These are phyloP conservation scores for Peromyscus attwateri DNA, from an alignment of 2,797 vertebrate species.

Conservation along the genomic window DNA sequence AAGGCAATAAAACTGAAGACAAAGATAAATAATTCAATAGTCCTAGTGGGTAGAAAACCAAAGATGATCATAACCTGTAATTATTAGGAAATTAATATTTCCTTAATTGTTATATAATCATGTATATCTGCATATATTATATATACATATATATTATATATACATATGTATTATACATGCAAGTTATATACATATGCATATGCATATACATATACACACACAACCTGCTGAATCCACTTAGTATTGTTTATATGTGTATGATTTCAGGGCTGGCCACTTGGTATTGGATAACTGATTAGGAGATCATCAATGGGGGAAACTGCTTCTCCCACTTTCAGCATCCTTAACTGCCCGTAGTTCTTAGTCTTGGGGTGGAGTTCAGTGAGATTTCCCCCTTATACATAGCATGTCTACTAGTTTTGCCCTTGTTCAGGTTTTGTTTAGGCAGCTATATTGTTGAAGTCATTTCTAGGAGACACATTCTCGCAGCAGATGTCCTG, in stretches of 20 bases:
- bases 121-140: not conserved
- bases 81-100: not conserved
- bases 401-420: not conserved
- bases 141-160: not conserved
- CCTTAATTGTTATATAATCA: not conserved
- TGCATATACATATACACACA: too few relatives aligned
- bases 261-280: not conserved
- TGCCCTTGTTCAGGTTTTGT: not conserved
- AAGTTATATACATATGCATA: not conserved
- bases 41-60: not conserved
- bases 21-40: constrained; percentile 26
- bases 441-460: not conserved
- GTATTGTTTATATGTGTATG: not conserved
- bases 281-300: not conserved
- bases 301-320: not conserved
- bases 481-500: not conserved
- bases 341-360: not conserved
- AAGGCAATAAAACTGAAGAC: not conserved
- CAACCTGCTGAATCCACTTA: not conserved
- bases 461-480: not conserved
- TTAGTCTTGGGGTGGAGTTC: not conserved
- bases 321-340: not conserved
- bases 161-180: not conserved
- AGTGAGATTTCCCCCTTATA: not conserved
- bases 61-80: not conserved